These are phyloP conservation scores for Hydractinia echinata DNA, from an alignment of 30 jellyfish, hydroid and myxozoan species.

Conservation along the genomic window DNA sequence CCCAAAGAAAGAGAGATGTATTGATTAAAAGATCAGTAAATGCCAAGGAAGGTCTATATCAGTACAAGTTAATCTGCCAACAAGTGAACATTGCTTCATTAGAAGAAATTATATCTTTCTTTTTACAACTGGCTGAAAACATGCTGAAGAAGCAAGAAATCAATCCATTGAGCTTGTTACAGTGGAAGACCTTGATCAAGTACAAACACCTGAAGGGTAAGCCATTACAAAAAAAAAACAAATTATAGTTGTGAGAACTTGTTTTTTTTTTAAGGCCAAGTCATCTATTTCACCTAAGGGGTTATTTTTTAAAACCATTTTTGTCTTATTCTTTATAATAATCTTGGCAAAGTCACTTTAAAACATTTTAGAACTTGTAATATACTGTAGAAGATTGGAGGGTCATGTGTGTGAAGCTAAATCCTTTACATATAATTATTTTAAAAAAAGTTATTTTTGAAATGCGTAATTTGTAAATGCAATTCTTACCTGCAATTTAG, in stretches of 20 bases:
- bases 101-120: conserved; percentile 78
- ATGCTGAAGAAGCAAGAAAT: conserved; percentile 91
- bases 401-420: too few species aligned
- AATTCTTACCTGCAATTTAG: conserved; percentile 18
- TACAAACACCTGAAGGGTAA: conserved; percentile 97
- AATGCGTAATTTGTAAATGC: too few species aligned
- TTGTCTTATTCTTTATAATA: too few species aligned
- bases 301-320: too few species aligned
- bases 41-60: conserved; percentile 95
- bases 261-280: background rate
- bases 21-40: conserved; percentile 73
- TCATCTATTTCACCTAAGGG: too few species aligned
- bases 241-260: too few species aligned
- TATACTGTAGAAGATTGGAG: too few species aligned
- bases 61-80: conserved; percentile 85
- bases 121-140: conserved; percentile 73
- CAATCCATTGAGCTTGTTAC: conserved; percentile 86
- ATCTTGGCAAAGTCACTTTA: too few species aligned
- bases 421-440: too few species aligned
- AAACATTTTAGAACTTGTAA: too few species aligned
- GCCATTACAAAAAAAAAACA: background rate
- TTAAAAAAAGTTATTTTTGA: too few species aligned
- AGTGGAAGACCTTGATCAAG: conserved; percentile 92
- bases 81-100: conserved; percentile 72
- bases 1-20: too few species aligned